Percentiles rank a stretch among this genome's conserved stretches.
Evolutionary conservation across 2,113 vertebrate genomes (phyloP).

Genomic region (Austrofundulus limnaeus): DNA sequence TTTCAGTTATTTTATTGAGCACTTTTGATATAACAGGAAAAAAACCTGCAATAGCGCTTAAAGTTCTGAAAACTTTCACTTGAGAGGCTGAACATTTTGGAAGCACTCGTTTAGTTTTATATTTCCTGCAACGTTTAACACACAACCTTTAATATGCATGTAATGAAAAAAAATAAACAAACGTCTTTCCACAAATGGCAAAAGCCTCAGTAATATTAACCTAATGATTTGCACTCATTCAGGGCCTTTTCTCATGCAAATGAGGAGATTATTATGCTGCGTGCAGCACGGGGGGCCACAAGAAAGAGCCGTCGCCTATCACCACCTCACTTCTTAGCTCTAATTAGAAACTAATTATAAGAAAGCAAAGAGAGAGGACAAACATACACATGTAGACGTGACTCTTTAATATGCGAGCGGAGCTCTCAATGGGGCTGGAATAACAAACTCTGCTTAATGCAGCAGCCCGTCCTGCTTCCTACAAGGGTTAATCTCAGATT

Average conservation of each 20-base stretch:
- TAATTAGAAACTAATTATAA: constrained; percentile 79
- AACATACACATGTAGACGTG: constrained; percentile 55
- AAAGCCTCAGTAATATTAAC: constrained; percentile 56
- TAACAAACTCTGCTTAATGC: constrained; percentile 56
- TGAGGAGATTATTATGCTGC: constrained; percentile 64
- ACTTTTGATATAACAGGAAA: no score
- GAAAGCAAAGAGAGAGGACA: constrained; percentile 63
- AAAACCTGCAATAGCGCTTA: no score
- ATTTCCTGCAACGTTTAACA: not conserved
- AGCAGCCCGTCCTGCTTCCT: constrained; percentile 2
- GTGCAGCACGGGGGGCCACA: constrained; percentile 38
- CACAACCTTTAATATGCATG: constrained; percentile 3
- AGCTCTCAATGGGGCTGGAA: constrained; percentile 38
- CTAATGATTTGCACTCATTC: constrained; percentile 60
- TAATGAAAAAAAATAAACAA: constrained; percentile 25
- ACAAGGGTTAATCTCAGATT: constrained; percentile 14
- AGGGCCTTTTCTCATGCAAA: constrained; percentile 73
- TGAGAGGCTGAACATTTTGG: not conserved
- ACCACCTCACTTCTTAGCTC: constrained; percentile 61
- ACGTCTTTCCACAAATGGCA: constrained; percentile 60
- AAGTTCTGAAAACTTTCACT: no score
- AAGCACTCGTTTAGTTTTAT: not conserved
- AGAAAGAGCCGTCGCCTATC: constrained; percentile 51
- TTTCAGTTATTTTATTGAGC: no score
- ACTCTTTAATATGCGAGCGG: constrained; percentile 63